Conservation (phyloP, 2,888 invertebrate species). For the Eristalis arbustorum region DNA sequence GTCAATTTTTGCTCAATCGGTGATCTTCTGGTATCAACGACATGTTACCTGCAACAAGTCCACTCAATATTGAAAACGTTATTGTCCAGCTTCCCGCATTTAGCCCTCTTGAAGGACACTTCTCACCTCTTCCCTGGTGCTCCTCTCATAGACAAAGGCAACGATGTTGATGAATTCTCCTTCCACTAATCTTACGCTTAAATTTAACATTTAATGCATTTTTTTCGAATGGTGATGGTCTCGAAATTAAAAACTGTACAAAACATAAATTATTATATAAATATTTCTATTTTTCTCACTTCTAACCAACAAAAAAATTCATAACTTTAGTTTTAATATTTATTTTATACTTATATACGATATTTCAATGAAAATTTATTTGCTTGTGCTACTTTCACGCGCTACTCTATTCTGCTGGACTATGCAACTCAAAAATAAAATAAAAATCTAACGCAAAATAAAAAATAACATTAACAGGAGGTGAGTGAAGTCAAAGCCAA, state of each 20-base stretch:
- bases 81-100: no score
- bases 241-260: background rate
- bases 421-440: conserved; percentile 53
- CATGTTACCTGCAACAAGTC: no score
- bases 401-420: conserved; percentile 64
- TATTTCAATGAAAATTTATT: conserved; percentile 18
- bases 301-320: conserved; percentile 29
- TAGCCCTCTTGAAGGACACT: no score
- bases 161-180: background rate
- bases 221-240: conserved; percentile 14
- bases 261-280: background rate
- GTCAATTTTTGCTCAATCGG: no score
- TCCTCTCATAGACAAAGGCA: background rate
- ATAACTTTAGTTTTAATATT: background rate
- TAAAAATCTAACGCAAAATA: conserved; percentile 50
- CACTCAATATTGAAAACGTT: no score
- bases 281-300: background rate
- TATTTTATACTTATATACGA: background rate
- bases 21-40: no score
- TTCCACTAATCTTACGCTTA: background rate
- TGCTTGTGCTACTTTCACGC: conserved; percentile 70
- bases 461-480: conserved; percentile 65
- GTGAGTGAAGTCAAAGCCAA: conserved; percentile 61
- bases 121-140: background rate
- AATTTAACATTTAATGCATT: background rate